These are phyloP conservation scores for Drosophila ogumai DNA, from an alignment of 1,140 invertebrate genomes.

Conservation along the genomic window DNA sequence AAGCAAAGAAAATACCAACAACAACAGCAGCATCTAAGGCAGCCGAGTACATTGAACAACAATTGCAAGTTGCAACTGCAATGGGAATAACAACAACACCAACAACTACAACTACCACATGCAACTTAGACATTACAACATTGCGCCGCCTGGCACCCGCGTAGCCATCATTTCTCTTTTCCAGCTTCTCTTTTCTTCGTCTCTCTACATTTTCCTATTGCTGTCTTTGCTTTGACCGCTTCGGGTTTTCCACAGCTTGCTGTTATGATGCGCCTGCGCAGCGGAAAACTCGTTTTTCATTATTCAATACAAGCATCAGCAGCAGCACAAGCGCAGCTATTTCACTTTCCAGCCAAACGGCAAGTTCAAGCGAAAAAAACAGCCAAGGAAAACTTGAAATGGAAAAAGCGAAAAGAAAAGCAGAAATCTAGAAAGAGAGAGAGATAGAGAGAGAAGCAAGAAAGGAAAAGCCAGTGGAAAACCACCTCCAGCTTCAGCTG, in stretches of 20 bases:
- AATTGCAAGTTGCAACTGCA: slow-evolving; percentile 3
- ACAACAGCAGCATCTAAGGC: slow-evolving; percentile 22
- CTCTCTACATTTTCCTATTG: slow-evolving; percentile 4
- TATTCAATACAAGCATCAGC: slow-evolving; percentile 69
- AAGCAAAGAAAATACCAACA: slow-evolving; percentile 22
- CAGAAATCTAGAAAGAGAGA: slow-evolving; percentile 4
- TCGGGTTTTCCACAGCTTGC: slow-evolving; percentile 71
- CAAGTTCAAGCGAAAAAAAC: slow-evolving; percentile 61
- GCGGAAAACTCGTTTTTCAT: slow-evolving; percentile 81
- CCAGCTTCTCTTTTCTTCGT: not conserved
- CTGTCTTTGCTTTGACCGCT: slow-evolving; percentile 17
- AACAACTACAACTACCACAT: slow-evolving; percentile 35
- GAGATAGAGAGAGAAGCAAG: slow-evolving; percentile 33
- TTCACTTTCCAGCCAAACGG: slow-evolving; percentile 74
- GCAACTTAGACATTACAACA: slow-evolving; percentile 68
- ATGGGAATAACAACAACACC: not conserved
- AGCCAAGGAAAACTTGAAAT: slow-evolving; percentile 55
- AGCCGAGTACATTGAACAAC: slow-evolving; percentile 4
- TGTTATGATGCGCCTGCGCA: slow-evolving; percentile 65
- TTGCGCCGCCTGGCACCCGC: slow-evolving; percentile 67
- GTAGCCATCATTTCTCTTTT: slow-evolving; percentile 32
- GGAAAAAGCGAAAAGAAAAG: slow-evolving; percentile 22
- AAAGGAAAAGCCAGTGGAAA: slow-evolving; percentile 54
- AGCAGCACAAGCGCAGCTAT: slow-evolving; percentile 57
- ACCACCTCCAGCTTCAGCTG: slow-evolving; percentile 41